Evolutionary conservation across 2,113 vertebrate genomes (phyloP).

Genomic region (Syrrhaptes paradoxus): DNA sequence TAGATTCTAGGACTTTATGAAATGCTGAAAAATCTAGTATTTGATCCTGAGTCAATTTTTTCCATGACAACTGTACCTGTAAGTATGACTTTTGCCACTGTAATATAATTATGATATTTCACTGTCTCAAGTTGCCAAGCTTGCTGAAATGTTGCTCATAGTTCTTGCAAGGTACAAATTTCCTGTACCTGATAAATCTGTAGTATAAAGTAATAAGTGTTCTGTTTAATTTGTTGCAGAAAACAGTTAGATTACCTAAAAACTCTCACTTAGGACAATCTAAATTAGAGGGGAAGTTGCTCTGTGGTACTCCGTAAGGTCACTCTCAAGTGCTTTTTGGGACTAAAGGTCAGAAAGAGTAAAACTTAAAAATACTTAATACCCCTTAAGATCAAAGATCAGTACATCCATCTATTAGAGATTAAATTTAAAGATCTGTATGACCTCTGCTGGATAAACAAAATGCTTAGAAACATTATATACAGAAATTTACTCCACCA

Average conservation of each 20-base stretch:
- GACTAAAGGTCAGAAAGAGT: too few species aligned
- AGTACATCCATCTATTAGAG: too few species aligned
- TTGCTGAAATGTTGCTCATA: background rate
- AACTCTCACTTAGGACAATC: background rate
- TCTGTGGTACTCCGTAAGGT: too few species aligned
- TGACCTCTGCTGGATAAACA: too few species aligned
- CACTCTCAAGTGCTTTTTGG: too few species aligned
- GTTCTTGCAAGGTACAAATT: background rate
- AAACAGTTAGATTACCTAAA: background rate
- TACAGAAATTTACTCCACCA: too few species aligned
- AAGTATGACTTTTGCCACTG: background rate
- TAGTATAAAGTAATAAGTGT: background rate
- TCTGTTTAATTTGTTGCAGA: background rate
- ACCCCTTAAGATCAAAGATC: too few species aligned
- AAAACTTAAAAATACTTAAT: too few species aligned
- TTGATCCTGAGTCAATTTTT: background rate
- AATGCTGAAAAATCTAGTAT: background rate
- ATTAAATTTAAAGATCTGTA: too few species aligned
- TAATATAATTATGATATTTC: background rate
- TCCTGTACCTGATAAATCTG: background rate
- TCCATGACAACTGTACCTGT: fast-evolving
- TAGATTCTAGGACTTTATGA: background rate
- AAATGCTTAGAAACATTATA: too few species aligned
- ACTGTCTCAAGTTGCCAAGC: background rate
- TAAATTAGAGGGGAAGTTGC: background rate